Percentiles rank a stretch among this genome's conserved stretches.
Conservation (phyloP, 2,797 vertebrate species). For the Dendrocincla tyrannina region DNA sequence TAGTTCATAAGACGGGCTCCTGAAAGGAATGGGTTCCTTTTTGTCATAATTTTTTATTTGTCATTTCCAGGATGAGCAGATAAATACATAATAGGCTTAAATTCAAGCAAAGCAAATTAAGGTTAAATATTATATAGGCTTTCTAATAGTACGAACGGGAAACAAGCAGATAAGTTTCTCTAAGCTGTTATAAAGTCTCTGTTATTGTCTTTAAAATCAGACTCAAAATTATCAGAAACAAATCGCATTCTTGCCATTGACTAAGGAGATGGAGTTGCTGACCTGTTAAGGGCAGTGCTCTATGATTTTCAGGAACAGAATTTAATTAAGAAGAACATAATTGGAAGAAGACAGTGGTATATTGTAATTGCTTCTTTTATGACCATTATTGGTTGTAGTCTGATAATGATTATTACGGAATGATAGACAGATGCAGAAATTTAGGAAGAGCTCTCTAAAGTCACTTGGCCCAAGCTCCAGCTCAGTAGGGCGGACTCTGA, state of each 20-base stretch:
- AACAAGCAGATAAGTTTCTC: background rate
- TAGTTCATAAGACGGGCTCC: background rate
- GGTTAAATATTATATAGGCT: background rate
- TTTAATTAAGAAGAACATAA: background rate
- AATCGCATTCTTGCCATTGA: background rate
- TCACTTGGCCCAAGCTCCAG: background rate
- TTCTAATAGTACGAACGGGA: fast-evolving
- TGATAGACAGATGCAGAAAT: background rate
- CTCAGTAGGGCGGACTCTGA: background rate
- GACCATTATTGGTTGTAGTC: background rate
- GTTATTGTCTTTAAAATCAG: background rate
- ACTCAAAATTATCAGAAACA: background rate
- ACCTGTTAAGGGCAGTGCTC: background rate
- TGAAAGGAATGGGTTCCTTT: background rate
- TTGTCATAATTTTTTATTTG: background rate
- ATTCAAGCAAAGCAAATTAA: background rate
- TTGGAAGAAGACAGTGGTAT: background rate
- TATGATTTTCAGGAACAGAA: background rate
- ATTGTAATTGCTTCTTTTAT: background rate
- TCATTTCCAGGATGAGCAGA: background rate
- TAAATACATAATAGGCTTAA: background rate
- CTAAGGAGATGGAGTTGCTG: background rate
- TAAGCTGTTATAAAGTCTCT: background rate
- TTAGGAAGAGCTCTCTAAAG: background rate
- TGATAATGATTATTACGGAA: background rate